Evolutionary conservation across 2,888 invertebrate genomes (phyloP), one percentile per base, ranked within the genome.

Genomic region (Rhyacophila evoluta): DNA sequence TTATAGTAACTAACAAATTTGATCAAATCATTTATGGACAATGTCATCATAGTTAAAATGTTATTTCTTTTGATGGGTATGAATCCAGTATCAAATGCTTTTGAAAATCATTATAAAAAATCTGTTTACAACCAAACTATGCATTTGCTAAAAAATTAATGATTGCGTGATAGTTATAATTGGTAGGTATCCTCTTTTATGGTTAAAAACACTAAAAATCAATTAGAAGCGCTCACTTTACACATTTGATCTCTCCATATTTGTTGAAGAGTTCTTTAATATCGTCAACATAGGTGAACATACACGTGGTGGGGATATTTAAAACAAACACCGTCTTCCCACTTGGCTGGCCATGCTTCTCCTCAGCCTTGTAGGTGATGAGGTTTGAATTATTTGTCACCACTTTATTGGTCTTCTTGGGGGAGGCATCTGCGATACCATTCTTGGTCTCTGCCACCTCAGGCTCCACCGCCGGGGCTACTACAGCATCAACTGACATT

Each of bases 321-420:
- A 76, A 75, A 12, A 82, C 78, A 39, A 82, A 78, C 68, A 82
- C 78, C 2, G 82, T 82, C 69, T 79, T 75, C 15, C 82, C 82
- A 27, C 79, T 79, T 12, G 81, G 81, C 27, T 81, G 79, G 19
- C 69, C 67, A 27, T 79, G 74, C 36, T 25, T 55, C 28, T 68
- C 77, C 25, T 77, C 55, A 12, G 15, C 19, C 19, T 55, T 55
- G 55, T 55, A 55, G 55, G 25, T 55, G 55, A 55, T 55, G 55
- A 55, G 55, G 19, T 55, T 55, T 12, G 55, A 55, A 25, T 55
- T 55, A 10, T 55, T 55, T 2, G 29, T 33, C 1, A 55, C 55
- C 5, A 55, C 55, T 55, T 55, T 55, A 19, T 55, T 55, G 25
- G 10, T 19, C 55, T 55, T 55, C 1, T 1, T 10, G 6, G 55